Evolutionary conservation across 2,797 vertebrate species (phyloP), one percentile per base, ranked within the genome.

Genomic region (Coluber constrictor): DNA sequence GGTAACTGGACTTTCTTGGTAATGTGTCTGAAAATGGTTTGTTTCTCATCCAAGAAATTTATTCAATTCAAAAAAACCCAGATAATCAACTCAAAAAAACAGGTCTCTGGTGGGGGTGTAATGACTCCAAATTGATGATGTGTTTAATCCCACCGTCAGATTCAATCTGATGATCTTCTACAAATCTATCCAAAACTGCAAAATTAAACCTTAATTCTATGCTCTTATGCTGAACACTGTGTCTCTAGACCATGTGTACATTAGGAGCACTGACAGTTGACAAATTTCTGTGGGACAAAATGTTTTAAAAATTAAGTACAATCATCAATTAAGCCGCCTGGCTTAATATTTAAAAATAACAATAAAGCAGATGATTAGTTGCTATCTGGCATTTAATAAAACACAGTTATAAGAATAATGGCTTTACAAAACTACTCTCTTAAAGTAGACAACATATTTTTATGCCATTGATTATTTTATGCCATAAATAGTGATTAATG

Each of bases 271-370:
- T 97, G 95, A 96, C 93, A 97, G 95, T 96, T 95, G 93, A 96
- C 94, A 96, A 96, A 97, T 97, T 97, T 97, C 94, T 93, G 89
- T 96, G 94, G 91, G 94, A 96, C 94, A 96, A 96, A 97, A 95
- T 95, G 87, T 96, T 97, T 97, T 97, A 96, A 97, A 97, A 97
- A 96, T 97, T 97, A 98, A 97, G 95, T 90, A 95, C 56, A 95
- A 88, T 86, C 95, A 96, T 97, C 94, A 96, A 97, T 97, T 97
- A 95, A 96, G 97, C 94, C 97, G 66, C 93, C 91, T 95, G 87
- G 94, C 96, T 97, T 91, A 91, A 86, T 55, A 23, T 90, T 90
- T 25, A 86, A 93, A 88, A 56, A 92, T 8, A 94, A 97, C 96
- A 95, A 96, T 93, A 96, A 96, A 96, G 94, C 86, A 94, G 47